Conservation (phyloP, 64 coral and sea anemone genomes). For the Montipora foliosa region DNA sequence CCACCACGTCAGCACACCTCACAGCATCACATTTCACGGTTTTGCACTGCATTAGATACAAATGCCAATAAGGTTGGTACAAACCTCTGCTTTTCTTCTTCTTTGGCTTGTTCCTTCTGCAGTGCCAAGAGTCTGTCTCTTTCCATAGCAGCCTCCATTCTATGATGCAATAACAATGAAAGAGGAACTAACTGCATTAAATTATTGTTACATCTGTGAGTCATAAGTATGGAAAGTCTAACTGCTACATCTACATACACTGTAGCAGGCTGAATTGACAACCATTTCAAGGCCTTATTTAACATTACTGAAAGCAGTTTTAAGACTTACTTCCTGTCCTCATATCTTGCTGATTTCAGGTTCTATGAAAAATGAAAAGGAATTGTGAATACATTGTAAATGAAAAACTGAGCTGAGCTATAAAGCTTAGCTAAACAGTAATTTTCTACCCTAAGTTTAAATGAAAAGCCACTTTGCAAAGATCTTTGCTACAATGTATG, state of each 20-base stretch:
- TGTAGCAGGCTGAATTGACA: neutral
- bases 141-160: conserved; percentile 81
- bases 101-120: conserved; percentile 63
- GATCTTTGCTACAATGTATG: too few species aligned
- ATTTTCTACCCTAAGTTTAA: too few species aligned
- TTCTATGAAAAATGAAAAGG: conserved; percentile 16
- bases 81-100: conserved; percentile 79
- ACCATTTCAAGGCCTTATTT: neutral
- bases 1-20: too few species aligned
- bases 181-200: too few species aligned
- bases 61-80: neutral
- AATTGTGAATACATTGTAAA: neutral
- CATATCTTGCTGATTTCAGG: conserved; percentile 67
- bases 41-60: neutral
- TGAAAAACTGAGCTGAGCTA: neutral
- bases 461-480: too few species aligned
- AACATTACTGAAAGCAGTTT: neutral
- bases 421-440: neutral
- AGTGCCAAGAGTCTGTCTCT: conserved; percentile 58
- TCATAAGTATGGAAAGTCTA: too few species aligned
- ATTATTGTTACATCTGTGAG: neutral
- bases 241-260: neutral
- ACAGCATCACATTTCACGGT: too few species aligned
- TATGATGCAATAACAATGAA: neutral
- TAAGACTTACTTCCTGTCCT: conserved; percentile 59